Evolutionary conservation across 2,888 invertebrate species (phyloP).

Genomic region (Clusia tigrina): DNA sequence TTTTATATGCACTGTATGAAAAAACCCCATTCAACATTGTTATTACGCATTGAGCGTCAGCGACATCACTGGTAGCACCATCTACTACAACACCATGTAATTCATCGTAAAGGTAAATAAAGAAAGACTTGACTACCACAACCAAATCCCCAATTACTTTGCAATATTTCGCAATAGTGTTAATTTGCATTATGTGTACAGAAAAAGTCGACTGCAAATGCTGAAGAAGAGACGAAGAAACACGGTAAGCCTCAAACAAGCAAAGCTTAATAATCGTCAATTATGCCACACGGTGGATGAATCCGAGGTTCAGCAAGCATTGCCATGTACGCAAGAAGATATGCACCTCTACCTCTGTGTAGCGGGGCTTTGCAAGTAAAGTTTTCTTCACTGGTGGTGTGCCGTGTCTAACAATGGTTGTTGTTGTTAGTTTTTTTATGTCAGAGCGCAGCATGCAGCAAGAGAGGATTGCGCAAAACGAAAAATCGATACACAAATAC

Average conservation of each 20-base stretch:
- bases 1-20: neutral
- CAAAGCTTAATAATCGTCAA: neutral
- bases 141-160: neutral
- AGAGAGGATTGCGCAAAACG: neutral
- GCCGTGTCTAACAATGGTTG: too few relatives aligned
- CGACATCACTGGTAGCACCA: too few relatives aligned
- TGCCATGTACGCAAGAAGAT: neutral
- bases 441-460: neutral
- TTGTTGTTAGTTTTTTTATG: too few relatives aligned
- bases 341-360: neutral
- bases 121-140: too few relatives aligned
- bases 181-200: slow-evolving; percentile 24
- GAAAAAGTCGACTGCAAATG: neutral
- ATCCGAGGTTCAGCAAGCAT: too few relatives aligned
- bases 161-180: slow-evolving; percentile 15
- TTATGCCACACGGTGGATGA: neutral
- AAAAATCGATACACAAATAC: neutral
- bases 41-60: neutral
- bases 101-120: too few relatives aligned
- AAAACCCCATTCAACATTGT: neutral
- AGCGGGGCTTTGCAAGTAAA: too few relatives aligned
- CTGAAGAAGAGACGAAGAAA: neutral
- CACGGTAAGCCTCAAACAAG: neutral
- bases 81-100: too few relatives aligned
- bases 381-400: too few relatives aligned